Conservation (phyloP, 2,888 invertebrate species). For the Tineola bisselliella region DNA sequence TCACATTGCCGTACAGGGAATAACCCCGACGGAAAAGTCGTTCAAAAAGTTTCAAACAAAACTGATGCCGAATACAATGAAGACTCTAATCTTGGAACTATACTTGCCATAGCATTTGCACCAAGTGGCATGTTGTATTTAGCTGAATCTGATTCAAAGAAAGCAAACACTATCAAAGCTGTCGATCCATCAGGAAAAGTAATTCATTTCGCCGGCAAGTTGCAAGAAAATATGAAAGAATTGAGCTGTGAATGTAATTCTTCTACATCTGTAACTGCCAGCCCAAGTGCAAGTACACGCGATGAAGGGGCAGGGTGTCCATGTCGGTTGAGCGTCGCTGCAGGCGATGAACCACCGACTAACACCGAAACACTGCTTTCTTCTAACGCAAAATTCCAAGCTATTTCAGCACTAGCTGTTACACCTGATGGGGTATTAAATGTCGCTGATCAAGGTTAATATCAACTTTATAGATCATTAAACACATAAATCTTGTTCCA, state of each 20-base stretch:
- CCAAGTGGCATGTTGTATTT: conserved; percentile 93
- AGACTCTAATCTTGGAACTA: conserved; percentile 82
- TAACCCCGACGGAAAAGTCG: conserved; percentile 50
- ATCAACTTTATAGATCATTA: not conserved
- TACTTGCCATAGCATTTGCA: conserved; percentile 89
- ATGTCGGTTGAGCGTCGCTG: conserved; percentile 60
- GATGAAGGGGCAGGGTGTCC: conserved; percentile 59
- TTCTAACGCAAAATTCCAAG: conserved; percentile 89
- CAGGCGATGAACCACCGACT: conserved; percentile 74
- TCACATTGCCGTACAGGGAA: conserved; percentile 82
- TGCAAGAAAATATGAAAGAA: conserved; percentile 70
- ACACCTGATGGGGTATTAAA: conserved; percentile 96
- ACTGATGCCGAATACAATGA: conserved; percentile 67
- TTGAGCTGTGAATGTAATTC: conserved; percentile 69
- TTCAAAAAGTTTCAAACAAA: conserved; percentile 43
- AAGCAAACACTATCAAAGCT: conserved; percentile 82
- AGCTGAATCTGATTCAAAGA: conserved; percentile 90
- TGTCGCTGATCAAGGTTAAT: conserved; percentile 90
- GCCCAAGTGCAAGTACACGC: conserved; percentile 26
- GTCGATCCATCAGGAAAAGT: conserved; percentile 92
- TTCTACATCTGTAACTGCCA: conserved; percentile 64
- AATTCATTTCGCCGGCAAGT: conserved; percentile 91
- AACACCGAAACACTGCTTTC: conserved; percentile 88
- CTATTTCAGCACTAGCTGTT: conserved; percentile 89
- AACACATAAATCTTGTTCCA: not conserved